A percentile compares a stretch with the other conserved stretches of the same genome.
Conservation (phyloP, 2,888 invertebrate species). For the Trachelus troglodyta region DNA sequence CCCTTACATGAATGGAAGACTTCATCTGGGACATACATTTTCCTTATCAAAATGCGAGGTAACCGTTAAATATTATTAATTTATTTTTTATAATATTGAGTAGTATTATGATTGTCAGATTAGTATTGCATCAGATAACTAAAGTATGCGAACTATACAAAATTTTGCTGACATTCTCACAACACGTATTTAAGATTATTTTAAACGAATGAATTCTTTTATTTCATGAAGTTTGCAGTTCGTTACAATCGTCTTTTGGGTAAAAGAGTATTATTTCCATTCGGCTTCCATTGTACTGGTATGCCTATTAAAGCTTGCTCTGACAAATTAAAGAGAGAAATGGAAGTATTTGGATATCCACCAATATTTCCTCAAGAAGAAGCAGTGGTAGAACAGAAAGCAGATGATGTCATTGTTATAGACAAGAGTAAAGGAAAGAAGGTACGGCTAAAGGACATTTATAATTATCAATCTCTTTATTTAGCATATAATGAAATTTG, state of each 20-base stretch:
- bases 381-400: slow-evolving; percentile 67
- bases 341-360: slow-evolving; percentile 91
- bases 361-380: slow-evolving; percentile 83
- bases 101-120: background rate
- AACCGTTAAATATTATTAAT: slow-evolving; percentile 41
- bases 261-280: slow-evolving; percentile 92
- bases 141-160: background rate
- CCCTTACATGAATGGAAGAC: slow-evolving; percentile 99
- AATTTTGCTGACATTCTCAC: background rate
- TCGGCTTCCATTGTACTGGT: slow-evolving; percentile 99
- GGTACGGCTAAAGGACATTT: slow-evolving; percentile 55
- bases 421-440: slow-evolving; percentile 94
- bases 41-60: slow-evolving; percentile 97
- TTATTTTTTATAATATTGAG: background rate
- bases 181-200: background rate
- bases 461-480: slow-evolving; percentile 7
- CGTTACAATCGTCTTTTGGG: slow-evolving; percentile 94
- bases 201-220: background rate
- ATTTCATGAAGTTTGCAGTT: slow-evolving; percentile 79
- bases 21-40: slow-evolving; percentile 98
- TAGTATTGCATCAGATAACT: background rate
- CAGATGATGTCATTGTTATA: slow-evolving; percentile 74
- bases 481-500: background rate
- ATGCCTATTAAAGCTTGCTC: slow-evolving; percentile 99
- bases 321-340: slow-evolving; percentile 95